Percentiles rank a stretch among this genome's conserved stretches.
Evolutionary conservation across 2,113 vertebrate genomes (phyloP).

Genomic region (Acanthisitta chloris): DNA sequence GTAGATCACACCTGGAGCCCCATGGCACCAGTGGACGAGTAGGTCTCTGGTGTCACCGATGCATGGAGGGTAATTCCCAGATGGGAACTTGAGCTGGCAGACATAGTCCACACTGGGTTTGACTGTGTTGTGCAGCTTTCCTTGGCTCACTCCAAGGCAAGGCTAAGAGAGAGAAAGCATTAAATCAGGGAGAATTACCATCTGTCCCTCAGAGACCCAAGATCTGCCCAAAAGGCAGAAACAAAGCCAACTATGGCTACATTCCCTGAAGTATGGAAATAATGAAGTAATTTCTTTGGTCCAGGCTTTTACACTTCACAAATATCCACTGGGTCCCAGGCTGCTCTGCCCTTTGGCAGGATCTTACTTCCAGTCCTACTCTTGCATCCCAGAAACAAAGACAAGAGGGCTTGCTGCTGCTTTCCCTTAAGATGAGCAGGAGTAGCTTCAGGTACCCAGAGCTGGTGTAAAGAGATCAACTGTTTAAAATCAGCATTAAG

Average conservation of each 20-base stretch:
- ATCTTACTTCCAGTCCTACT: background rate
- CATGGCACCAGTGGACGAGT: slow-evolving; percentile 96
- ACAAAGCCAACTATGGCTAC: background rate
- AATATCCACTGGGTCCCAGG: background rate
- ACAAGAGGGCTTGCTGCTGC: background rate
- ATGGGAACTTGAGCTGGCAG: slow-evolving; percentile 85
- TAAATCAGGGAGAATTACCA: background rate
- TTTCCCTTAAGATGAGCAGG: background rate
- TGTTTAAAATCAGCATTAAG: background rate
- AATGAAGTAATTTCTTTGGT: background rate
- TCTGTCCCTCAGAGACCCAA: background rate
- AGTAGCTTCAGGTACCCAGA: background rate
- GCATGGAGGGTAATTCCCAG: slow-evolving; percentile 92
- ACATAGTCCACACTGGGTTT: slow-evolving; percentile 92
- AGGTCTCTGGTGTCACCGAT: slow-evolving; percentile 87
- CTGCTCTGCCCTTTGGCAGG: background rate
- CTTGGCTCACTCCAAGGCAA: slow-evolving; percentile 72
- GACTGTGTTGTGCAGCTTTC: slow-evolving; percentile 78
- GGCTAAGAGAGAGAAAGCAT: slow-evolving; percentile 53
- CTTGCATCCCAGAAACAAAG: background rate
- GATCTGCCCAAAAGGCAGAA: background rate
- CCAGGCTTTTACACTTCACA: background rate
- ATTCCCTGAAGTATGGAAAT: no score
- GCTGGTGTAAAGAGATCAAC: background rate
- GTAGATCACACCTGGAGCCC: slow-evolving; percentile 90